These are phyloP conservation scores for Cerastis leucographa DNA, from an alignment of 2,888 invertebrate genomes.

Conservation along the genomic window DNA sequence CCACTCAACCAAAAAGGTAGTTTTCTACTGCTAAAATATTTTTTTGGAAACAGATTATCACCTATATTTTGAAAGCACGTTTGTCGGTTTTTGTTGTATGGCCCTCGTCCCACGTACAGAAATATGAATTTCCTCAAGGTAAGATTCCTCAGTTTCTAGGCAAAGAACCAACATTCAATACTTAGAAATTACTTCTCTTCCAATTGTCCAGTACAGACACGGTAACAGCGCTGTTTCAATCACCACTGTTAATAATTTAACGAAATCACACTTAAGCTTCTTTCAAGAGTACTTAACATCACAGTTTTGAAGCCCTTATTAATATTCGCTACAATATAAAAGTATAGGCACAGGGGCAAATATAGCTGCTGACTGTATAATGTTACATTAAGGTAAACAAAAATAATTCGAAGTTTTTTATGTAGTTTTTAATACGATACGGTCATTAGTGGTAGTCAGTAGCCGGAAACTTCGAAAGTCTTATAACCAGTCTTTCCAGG, in stretches of 20 bases:
- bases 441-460: not conserved
- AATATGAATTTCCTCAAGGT: not conserved
- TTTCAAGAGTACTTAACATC: conserved; percentile 20
- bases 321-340: conserved; percentile 4
- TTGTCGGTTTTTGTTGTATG: too few relatives aligned
- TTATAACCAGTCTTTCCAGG: not conserved
- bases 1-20: too few relatives aligned
- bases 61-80: too few relatives aligned
- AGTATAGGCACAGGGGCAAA: too few relatives aligned
- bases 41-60: too few relatives aligned
- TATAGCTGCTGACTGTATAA: not conserved
- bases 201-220: too few relatives aligned
- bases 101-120: not conserved
- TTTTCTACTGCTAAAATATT: too few relatives aligned
- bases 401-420: not conserved
- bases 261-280: conserved; percentile 15
- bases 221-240: conserved; percentile 7
- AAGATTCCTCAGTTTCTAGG: not conserved
- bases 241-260: conserved; percentile 1
- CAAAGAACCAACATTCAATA: not conserved
- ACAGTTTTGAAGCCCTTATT: conserved; percentile 17
- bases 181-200: not conserved
- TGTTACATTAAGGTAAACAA: not conserved
- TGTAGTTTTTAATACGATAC: not conserved
- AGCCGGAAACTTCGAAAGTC: not conserved